A percentile compares a stretch with the other conserved stretches of the same genome.
These are phyloP conservation scores for Chironex yamaguchii DNA, from an alignment of 30 jellyfish, hydroid and myxozoan genomes.

Conservation along the genomic window DNA sequence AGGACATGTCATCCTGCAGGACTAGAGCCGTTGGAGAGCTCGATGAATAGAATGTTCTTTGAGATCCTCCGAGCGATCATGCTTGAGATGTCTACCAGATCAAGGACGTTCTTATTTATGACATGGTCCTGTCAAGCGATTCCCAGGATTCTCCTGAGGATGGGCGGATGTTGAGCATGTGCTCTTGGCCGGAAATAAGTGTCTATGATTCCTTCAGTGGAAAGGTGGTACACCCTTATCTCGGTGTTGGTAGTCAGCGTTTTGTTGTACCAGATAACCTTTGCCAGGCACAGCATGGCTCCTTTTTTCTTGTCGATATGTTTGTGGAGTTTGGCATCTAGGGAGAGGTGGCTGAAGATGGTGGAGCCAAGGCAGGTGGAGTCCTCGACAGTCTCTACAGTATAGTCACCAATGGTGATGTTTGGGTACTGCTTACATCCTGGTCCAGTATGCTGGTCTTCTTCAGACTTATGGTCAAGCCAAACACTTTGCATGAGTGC, in stretches of 20 bases:
- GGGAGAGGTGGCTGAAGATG: neutral
- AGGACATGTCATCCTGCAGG: neutral
- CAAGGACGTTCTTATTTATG: neutral
- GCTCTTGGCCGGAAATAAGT: neutral
- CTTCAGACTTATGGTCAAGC: neutral
- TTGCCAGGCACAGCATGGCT: neutral
- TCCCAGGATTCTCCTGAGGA: neutral
- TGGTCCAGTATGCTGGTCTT: constrained; percentile 3
- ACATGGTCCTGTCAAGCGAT: neutral
- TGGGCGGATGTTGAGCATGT: neutral
- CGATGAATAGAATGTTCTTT: neutral
- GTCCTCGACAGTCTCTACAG: neutral
- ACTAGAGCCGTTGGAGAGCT: neutral
- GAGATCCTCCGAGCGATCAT: neutral
- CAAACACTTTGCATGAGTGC: neutral
- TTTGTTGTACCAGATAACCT: neutral
- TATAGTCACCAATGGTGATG: neutral
- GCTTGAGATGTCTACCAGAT: neutral
- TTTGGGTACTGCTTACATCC: neutral
- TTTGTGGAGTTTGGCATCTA: neutral
- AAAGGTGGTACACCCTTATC: neutral
- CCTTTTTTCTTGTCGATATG: neutral
- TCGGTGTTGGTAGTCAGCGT: neutral
- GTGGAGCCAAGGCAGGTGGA: constrained; percentile 13
- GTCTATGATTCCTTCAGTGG: neutral